Percentiles rank a stretch among this genome's conserved stretches.
Evolutionary conservation across 2,113 vertebrate species (phyloP).

Genomic region (Gadus chalcogrammus): DNA sequence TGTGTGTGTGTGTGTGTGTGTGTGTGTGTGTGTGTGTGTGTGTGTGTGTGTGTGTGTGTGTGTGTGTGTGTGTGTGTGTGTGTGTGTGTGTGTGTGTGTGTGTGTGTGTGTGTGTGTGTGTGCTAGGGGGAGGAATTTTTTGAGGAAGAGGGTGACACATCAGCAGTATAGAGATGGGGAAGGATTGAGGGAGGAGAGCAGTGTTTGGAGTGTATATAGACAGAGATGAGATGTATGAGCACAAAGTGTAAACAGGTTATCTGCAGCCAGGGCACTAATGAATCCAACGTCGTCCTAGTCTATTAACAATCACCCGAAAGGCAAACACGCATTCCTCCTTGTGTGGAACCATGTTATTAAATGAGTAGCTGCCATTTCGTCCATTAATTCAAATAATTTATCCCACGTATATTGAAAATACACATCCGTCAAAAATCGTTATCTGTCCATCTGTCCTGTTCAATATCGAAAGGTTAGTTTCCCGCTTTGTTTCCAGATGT

Average conservation of each 20-base stretch:
- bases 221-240: conserved; percentile 34
- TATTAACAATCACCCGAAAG: neutral
- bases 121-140: conserved; percentile 16
- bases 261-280: conserved; percentile 11
- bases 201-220: conserved; percentile 31
- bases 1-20: conserved; percentile 32
- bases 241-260: conserved; percentile 27
- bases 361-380: neutral
- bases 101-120: neutral
- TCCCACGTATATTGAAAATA: neutral
- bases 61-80: neutral
- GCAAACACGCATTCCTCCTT: conserved; percentile 17
- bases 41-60: neutral
- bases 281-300: conserved; percentile 15
- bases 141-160: conserved; percentile 61
- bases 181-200: conserved; percentile 7
- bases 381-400: neutral
- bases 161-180: conserved; percentile 46
- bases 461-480: no score
- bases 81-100: neutral
- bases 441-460: no score
- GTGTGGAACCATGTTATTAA: neutral
- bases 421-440: no score
- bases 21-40: conserved; percentile 20
- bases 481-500: no score